phyloP scores from a whole-genome alignment of 1,140 invertebrate genomes.

The Leptestheria dahalacensis region DNA sequence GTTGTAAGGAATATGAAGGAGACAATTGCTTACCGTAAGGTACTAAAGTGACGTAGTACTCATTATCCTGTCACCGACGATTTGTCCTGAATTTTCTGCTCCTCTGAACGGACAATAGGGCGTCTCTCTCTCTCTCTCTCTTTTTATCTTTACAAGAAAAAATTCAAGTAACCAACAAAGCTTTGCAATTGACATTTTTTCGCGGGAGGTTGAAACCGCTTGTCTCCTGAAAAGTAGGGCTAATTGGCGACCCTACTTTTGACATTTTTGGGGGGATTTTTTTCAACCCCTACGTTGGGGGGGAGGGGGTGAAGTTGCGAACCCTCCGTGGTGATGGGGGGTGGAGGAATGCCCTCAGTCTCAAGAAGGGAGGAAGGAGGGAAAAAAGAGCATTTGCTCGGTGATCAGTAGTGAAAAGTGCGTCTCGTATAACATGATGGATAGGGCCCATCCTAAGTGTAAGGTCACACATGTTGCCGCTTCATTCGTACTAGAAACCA shows the following conservation, averaged over 20 bases:
- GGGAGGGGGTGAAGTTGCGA: not conserved
- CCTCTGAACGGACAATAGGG: not conserved
- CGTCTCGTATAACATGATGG: not conserved
- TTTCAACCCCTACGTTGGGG: not conserved
- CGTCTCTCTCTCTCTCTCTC: too few species aligned
- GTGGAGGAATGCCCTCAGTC: too few species aligned
- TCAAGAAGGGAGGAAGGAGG: not conserved
- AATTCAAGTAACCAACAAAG: not conserved
- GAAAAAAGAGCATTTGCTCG: not conserved
- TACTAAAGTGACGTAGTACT: not conserved
- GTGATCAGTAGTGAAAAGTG: not conserved
- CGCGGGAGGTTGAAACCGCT: too few species aligned
- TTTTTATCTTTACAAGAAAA: too few species aligned
- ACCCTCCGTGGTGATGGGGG: not conserved
- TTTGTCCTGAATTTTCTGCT: not conserved
- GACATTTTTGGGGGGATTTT: not conserved
- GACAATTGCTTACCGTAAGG: not conserved
- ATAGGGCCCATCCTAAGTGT: not conserved
- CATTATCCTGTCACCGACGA: not conserved
- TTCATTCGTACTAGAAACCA: not conserved
- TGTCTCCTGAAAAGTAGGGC: not conserved
- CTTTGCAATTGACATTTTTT: not conserved
- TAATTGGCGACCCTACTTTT: not conserved
- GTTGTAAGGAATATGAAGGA: not conserved
- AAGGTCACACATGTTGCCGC: not conserved